Evolutionary conservation across 1,140 invertebrate genomes (phyloP), one percentile per base, ranked within the genome.

Genomic region (Armadillidium nasatum): DNA sequence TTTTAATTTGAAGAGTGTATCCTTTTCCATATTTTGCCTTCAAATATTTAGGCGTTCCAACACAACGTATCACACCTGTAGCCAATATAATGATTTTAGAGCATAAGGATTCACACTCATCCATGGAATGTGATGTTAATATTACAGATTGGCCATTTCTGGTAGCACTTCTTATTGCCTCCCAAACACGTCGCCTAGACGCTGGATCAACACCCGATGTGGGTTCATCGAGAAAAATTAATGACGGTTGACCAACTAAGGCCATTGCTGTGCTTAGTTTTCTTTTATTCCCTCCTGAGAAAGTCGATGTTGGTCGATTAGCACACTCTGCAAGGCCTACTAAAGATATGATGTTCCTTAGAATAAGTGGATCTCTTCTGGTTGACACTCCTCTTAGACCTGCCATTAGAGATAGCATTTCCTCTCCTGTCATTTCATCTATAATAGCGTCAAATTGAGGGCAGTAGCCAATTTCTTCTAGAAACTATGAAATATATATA

Each of bases 241-340:
- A 86, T 10, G 89, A 87, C 10, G 92, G 90, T 76, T 93, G 89
- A 66, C 92, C 92, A 83, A 95, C 83, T 44, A 90, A 82, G 33
- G 93, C 92, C 80, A 95, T 88, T 7, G 93, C 94, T 72, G 93
- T 90, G 72, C 92, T 93, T 9, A 96, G 85, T 83, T 96, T 95
- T 73, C 94, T 85, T 82, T 91, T 92, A 85, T 95, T 96, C 71
- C 94, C 94, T 54, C 93, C 93, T 78, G 89, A 87, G 79, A 87
- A 87, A 9, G 82, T 84, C 10, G 82, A 82, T 46, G 85, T 83
- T 23, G 78, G 79, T 54, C 82, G 78, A 79, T 86, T 80, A 10
- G 85, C 84, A 78, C 85, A 83, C 43, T 82, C 77, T 9, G 79
- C 80, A 11, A 87, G 81, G 11, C 84, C 84, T 46, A 88, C 83